Evolutionary conservation across 2,797 vertebrate genomes (phyloP).

Genomic region (Sebastes vulpes): DNA sequence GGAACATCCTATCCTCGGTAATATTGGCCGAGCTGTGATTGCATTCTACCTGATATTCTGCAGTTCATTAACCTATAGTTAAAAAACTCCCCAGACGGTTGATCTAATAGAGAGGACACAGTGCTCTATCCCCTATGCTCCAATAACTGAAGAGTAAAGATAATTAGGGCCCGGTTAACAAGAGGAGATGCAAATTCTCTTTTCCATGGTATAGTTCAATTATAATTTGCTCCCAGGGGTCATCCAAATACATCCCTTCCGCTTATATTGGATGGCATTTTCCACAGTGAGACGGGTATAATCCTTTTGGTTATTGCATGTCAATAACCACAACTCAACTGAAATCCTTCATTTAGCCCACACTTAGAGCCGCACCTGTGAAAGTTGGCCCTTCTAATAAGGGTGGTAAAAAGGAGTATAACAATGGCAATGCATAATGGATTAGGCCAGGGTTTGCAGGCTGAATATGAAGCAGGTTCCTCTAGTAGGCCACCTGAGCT

Average conservation of each 20-base stretch:
- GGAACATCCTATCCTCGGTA: conserved; percentile 67
- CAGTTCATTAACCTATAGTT: conserved; percentile 88
- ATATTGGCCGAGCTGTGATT: conserved; percentile 80
- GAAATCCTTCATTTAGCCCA: conserved; percentile 74
- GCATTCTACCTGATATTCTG: conserved; percentile 75
- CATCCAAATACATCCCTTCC: conserved; percentile 47
- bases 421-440: conserved; percentile 81
- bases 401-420: conserved; percentile 64
- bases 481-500: conserved; percentile 69
- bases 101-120: conserved; percentile 81
- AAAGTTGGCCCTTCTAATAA: conserved; percentile 75
- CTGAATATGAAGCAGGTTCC: conserved; percentile 77
- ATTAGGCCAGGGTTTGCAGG: conserved; percentile 66
- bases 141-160: conserved; percentile 84
- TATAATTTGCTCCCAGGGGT: conserved; percentile 83
- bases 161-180: conserved; percentile 85
- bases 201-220: conserved; percentile 77
- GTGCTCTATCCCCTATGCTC: conserved; percentile 72
- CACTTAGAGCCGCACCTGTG: conserved; percentile 52
- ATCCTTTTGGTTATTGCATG: conserved; percentile 75
- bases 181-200: conserved; percentile 77
- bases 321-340: conserved; percentile 75
- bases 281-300: conserved; percentile 61
- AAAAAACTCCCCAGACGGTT: conserved; percentile 83
- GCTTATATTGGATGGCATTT: conserved; percentile 76